These are phyloP conservation scores for Crotalus viridis DNA, from an alignment of 2,113 vertebrate genomes.

Conservation along the genomic window DNA sequence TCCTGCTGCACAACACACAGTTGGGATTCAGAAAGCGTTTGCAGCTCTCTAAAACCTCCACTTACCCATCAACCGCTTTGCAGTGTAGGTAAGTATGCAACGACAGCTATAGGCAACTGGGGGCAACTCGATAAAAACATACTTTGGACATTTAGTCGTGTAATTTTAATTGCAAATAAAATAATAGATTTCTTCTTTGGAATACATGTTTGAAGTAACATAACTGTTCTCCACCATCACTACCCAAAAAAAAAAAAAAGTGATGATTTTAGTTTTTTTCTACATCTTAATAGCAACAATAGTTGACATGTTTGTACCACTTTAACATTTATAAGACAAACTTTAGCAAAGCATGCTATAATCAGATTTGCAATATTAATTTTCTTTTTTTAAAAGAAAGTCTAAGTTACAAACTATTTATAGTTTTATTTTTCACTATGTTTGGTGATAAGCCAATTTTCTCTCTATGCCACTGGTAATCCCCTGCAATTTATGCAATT, in stretches of 20 bases:
- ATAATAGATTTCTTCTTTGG: background rate
- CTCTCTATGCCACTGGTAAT: slow-evolving; percentile 39
- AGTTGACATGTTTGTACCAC: slow-evolving; percentile 4
- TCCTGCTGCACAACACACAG: background rate
- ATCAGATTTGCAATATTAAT: slow-evolving; percentile 35
- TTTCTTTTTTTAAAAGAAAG: background rate
- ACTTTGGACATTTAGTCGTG: background rate
- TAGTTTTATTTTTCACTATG: background rate
- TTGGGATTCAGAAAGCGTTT: background rate
- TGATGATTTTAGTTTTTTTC: background rate
- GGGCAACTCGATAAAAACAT: background rate
- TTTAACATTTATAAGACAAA: slow-evolving; percentile 32
- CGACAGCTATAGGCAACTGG: background rate
- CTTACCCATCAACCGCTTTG: background rate
- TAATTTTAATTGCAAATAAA: slow-evolving; percentile 3
- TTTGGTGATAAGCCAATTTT: slow-evolving; percentile 40
- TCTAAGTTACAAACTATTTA: background rate
- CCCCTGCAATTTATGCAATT: slow-evolving; percentile 7
- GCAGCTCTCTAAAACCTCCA: background rate
- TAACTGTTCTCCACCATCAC: background rate
- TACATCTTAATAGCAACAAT: slow-evolving; percentile 35
- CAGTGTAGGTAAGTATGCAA: background rate
- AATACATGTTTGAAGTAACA: slow-evolving; percentile 2
- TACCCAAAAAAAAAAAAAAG: background rate
- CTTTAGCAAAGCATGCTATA: slow-evolving; percentile 24